Evolutionary conservation across 1,140 invertebrate species (phyloP), one percentile per base, ranked within the genome.

Genomic region (Drosophila bocki): DNA sequence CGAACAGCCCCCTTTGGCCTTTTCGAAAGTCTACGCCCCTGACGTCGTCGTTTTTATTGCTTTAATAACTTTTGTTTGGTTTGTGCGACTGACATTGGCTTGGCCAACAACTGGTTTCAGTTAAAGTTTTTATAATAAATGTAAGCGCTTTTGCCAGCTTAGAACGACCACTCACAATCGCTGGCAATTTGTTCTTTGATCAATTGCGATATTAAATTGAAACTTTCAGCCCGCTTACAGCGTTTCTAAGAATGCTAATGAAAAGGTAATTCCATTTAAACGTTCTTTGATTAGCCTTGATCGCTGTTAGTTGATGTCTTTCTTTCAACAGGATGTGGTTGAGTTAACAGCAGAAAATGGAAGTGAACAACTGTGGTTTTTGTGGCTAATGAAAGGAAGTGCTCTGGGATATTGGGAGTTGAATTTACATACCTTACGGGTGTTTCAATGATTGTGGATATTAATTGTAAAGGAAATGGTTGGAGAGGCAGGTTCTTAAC

Each of bases 1-100:
- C n/a, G n/a, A n/a, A n/a, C n/a, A n/a, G 35, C 8, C 67, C 82
- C 83, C 53, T 80, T 78, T 77, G 80, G 84, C 80, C 68, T 87
- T 83, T 87, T 83, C 75, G 71, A 83, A 80, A 83, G 80, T 83
- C 39, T 60, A 68, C 58, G 67, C 76, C 63, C 60, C 69, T 53
- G 65, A 80, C n/a, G 22, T 33, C 29, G 13, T 11, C 7, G 22
- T 50, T 72, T 57, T 57, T 32, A 76, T 58, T 50, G 61, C 50
- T 59, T 82, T 68, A 71, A 82, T 74, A 82, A 78, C 57, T 54
- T 80, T 67, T 35, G 51, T 48, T 70, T 65, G 42, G n/a, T 33
- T 74, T 63, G 26, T 61, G 57, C 56, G 80, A 85, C 68, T 76
- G 64, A 70, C 57, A 59, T 78, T 78, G 64, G 67, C 51, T 54